Evolutionary conservation across 2,113 vertebrate genomes (phyloP), one percentile per base, ranked within the genome.

Genomic region (Callocephalon fimbriatum): DNA sequence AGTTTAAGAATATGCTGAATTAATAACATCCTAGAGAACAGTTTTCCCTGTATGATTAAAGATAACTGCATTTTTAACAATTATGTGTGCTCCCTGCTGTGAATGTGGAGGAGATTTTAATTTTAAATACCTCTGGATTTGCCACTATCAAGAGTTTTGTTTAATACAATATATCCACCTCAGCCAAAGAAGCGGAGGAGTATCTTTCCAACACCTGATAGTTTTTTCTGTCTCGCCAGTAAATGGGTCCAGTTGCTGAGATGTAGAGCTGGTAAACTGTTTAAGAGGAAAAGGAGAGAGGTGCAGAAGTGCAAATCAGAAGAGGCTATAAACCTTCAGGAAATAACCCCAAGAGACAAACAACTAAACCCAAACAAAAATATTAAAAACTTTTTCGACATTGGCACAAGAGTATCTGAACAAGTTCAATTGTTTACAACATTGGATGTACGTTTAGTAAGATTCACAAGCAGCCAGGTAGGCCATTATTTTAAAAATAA

Each of bases 321-420:
- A 72, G 37, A 80, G 11, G 1, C 9, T 35, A 29, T 32, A 54
- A 68, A 8, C 1, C 3, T 5, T 54, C 13, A 51, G 7, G 15
- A 10, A 7, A 1, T 7, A 23, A 68, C 26, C 6, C 27, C 0
- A 16, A 9, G 14, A 12, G 15, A 3, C 1, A 15, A 15, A 6
- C 6, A 22, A 17, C 21, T 12, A 31, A 10, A 7, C 19, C 7
- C 54, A 58, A 29, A 12, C 12, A 2, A n/a, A 20, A 50, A 6
- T 14, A 68, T 32, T 27, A n/a, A 59, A 82, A 74, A 3, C 27
- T 19, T 23, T 27, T 21, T 37, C 22, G 38, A 26, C 3, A 45
- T 6, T 54, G 32, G 5, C 8, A 67, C 13, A 63, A 50, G 25
- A 45, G 4, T 59, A 37, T 77, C 27, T 90, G 47, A 85, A 27